Base-by-base conservation (phyloP, 1,140 invertebrate genomes). In the Dendrolimus punctatus region DNA sequence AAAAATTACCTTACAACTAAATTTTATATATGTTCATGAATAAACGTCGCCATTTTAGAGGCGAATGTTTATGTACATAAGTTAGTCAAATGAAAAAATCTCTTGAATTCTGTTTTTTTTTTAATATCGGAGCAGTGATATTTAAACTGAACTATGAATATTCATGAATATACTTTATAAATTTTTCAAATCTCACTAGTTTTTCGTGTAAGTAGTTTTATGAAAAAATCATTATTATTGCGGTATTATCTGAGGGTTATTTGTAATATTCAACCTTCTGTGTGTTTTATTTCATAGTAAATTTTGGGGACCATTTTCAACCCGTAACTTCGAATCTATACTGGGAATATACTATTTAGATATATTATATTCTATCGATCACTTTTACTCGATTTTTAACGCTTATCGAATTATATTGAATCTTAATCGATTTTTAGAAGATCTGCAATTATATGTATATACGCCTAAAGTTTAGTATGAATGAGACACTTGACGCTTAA, bases 291-390 rank as follows among this genome's bases (percentile, higher is more conserved):
- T 81, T 82, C 73, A 80, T 82, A 83, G 71, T 77, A 77, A 83
- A 80, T 73, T 79, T 83, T 85, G 80, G 80, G 80, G 78, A 81
- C 80, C 80, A 84, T 68, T 76, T 73, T 66, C 74, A 73, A 61
- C 57, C 73, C 73, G 59, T 44, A 8, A 8, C 10, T 43, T 9
- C 42, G 5, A 9, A 43, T 9, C 8, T 43, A 43, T 9, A n/a
- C 10, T 43, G 8, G 42, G 42, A 43, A 43, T 43, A 43, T 43
- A 43, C 23, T 43, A 43, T 43, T 5, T 6, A 43, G 8, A 43
- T 23, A 23, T 23, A 23, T 23, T 23, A 23, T 23, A 23, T 23
- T 23, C 23, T 23, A 23, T 23, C 23, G 23, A 23, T 23, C 23
- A 23, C 23, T 23, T 23, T 23, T 23, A 23, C 1, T 23, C 23